phyloP scores from a whole-genome alignment of 2,113 vertebrate species.

The Forbesichthys papilliferus region DNA sequence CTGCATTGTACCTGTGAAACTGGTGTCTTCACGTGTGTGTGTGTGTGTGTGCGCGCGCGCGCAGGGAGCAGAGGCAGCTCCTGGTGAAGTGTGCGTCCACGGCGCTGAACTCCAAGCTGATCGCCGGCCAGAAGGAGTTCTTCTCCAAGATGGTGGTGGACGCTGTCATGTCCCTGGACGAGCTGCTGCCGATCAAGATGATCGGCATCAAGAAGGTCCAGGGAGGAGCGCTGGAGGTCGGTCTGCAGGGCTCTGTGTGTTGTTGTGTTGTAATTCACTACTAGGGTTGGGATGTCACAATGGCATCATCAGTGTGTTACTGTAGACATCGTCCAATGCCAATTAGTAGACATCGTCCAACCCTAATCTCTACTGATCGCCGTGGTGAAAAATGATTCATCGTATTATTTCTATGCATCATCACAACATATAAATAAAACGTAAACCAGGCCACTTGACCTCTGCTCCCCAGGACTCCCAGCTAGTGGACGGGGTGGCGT shows the following conservation, averaged over 20 bases:
- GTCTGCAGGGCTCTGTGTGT: conserved; percentile 13
- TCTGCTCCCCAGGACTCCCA: conserved; percentile 83
- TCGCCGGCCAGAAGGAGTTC: conserved; percentile 90
- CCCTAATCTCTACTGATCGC: not conserved
- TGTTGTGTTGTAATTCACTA: too few relatives aligned
- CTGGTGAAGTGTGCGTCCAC: conserved; percentile 93
- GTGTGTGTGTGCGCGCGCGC: not conserved
- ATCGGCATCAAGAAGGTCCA: conserved; percentile 98
- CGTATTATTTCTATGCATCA: too few relatives aligned
- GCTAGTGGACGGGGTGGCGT: conserved; percentile 91
- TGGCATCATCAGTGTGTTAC: too few relatives aligned
- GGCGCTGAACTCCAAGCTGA: conserved; percentile 94
- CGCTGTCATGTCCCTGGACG: conserved; percentile 90
- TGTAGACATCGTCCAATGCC: too few relatives aligned
- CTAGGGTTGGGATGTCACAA: too few relatives aligned
- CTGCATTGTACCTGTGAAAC: not conserved
- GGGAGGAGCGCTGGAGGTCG: conserved; percentile 92
- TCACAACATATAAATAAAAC: too few relatives aligned
- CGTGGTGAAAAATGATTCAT: too few relatives aligned
- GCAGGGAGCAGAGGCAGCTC: conserved; percentile 87
- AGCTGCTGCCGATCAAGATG: conserved; percentile 94
- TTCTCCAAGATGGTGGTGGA: conserved; percentile 97
- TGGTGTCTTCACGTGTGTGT: not conserved
- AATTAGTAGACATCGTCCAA: too few relatives aligned
- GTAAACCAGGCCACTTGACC: not conserved